Base-by-base conservation (phyloP, 2,888 invertebrate genomes). In the Phyto melanocephala region DNA sequence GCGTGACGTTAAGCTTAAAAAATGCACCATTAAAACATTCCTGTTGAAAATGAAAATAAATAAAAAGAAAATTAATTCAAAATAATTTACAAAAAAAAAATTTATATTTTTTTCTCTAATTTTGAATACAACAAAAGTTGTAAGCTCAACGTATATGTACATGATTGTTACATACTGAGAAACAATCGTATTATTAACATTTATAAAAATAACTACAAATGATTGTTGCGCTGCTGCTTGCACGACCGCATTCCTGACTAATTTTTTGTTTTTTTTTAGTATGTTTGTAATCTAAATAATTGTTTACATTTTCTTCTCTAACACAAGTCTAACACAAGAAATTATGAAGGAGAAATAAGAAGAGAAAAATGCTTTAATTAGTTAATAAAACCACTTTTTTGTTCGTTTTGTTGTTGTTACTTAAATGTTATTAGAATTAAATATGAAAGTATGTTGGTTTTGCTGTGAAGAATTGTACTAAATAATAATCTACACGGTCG, bases 401-500 rank as follows among this genome's bases (percentile, higher is more conserved):
- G 13, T 13, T 20, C 22, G n/a, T 15, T 5, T 47, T 20, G 24
- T 10, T 37, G 22, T 47, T 45, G 37, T n/a, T n/a, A n/a, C 22
- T 78, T 28, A 28, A 28, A 28, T 5, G 45, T 13, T 45, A 65
- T 42, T 72, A 40, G 37, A 58, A 40, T 67, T 76, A n/a, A n/a
- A n/a, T n/a, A 58, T 67, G 58, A 42, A 60, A 67, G 50, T 76
- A 50, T 50, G 37, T 37, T 75, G 47, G 24, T 33, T 67, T 50
- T 47, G 11, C 22, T 56, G 47, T 68, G 7, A 56, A 54, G 28
- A 63, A 70, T 65, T 62, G 58, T 74, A 74, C 58, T 75, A 70
- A 68, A 78, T 75, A 68, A 78, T 75, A 78, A 65, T 81, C 70
- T 78, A 75, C 74, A 74, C 58, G 78, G 70, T 79, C 79, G 65